phyloP scores from a whole-genome alignment of 64 coral and sea anemone species.

The Hydrozoanthus tunicans region DNA sequence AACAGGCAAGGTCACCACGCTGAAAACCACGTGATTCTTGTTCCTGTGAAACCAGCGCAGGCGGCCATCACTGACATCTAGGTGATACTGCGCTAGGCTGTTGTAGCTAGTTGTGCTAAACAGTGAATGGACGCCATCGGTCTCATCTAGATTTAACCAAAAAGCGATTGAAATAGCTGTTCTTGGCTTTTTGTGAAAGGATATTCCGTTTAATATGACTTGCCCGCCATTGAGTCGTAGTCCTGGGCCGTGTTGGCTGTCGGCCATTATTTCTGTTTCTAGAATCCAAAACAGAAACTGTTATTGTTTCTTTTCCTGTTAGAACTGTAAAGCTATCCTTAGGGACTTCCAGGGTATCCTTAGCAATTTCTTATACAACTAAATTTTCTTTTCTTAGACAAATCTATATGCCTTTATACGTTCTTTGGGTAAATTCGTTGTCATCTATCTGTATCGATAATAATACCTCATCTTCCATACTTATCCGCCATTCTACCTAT shows the following conservation, averaged over 20 bases:
- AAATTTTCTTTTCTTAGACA: too few species aligned
- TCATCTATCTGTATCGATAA: too few species aligned
- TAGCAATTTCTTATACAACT: too few species aligned
- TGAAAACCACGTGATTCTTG: slow-evolving; percentile 68
- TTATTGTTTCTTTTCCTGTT: not conserved
- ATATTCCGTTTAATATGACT: slow-evolving; percentile 66
- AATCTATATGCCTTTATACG: too few species aligned
- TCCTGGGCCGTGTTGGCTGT: slow-evolving; percentile 63
- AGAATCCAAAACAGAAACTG: not conserved
- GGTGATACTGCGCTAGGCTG: slow-evolving; percentile 53
- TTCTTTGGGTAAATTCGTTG: too few species aligned
- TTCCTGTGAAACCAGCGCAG: slow-evolving; percentile 84
- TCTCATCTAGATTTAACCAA: slow-evolving; percentile 84
- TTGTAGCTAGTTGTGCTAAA: slow-evolving; percentile 62
- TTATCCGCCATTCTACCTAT: too few species aligned
- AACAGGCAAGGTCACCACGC: slow-evolving; percentile 60
- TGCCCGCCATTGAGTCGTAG: slow-evolving; percentile 71
- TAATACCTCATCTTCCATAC: too few species aligned
- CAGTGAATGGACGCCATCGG: slow-evolving; percentile 66
- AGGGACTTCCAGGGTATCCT: not conserved
- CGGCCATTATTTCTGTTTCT: slow-evolving; percentile 46
- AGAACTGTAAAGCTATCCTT: not conserved
- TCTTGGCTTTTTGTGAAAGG: slow-evolving; percentile 79
- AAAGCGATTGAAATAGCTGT: slow-evolving; percentile 80
- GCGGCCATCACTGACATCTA: slow-evolving; percentile 73